phyloP scores from a whole-genome alignment of 2,888 invertebrate species.

The Leptopilina drosophilae region DNA sequence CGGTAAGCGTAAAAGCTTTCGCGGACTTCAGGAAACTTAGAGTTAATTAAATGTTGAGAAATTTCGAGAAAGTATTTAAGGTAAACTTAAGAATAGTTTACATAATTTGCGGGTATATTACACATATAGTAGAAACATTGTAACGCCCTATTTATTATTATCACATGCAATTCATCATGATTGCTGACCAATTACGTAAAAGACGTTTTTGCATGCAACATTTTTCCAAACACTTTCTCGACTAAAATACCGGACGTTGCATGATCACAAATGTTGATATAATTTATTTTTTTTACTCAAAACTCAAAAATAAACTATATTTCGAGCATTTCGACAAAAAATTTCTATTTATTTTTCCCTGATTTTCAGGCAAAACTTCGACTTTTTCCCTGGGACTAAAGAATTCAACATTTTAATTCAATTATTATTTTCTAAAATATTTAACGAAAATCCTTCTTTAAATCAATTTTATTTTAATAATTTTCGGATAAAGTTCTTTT shows the following conservation, averaged over 20 bases:
- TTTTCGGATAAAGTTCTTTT: no score
- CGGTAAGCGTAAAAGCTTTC: background rate
- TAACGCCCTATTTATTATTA: constrained; percentile 34
- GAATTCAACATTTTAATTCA: no score
- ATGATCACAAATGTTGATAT: constrained; percentile 23
- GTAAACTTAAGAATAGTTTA: constrained; percentile 22
- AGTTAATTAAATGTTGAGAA: background rate
- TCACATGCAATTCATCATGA: constrained; percentile 40
- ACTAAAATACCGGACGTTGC: constrained; percentile 21
- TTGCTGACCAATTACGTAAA: constrained; percentile 21
- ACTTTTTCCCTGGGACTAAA: background rate
- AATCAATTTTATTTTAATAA: no score
- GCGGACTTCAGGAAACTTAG: background rate
- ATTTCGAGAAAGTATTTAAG: constrained; percentile 9
- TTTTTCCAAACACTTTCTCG: constrained; percentile 24
- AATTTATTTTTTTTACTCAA: background rate
- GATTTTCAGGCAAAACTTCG: no score
- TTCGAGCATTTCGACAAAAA: no score
- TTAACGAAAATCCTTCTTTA: no score
- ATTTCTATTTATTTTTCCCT: no score
- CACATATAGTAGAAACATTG: background rate
- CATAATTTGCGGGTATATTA: constrained; percentile 29
- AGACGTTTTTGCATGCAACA: constrained; percentile 23
- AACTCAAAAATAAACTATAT: background rate
- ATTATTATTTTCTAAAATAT: no score